Evolutionary conservation across 1,140 invertebrate genomes (phyloP).

Genomic region (Calosoma granatense): DNA sequence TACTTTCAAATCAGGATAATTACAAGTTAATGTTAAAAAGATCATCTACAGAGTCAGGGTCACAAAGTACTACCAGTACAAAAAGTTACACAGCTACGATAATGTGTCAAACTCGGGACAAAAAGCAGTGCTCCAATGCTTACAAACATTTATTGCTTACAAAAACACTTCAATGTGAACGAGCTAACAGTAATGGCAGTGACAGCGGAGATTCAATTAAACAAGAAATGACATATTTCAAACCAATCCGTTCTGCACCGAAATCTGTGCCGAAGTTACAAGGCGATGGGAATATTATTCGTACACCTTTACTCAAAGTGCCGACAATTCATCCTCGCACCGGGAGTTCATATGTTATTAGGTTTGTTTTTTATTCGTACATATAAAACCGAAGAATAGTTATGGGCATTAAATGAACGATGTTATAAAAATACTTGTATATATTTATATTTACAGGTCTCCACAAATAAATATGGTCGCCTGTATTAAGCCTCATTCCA

Average conservation of each 20-base stretch:
- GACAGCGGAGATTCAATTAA: constrained; percentile 46
- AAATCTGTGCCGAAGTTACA: constrained; percentile 10
- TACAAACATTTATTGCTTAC: constrained; percentile 25
- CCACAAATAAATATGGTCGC: background rate
- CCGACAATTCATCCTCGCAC: background rate
- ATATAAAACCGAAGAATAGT: no score
- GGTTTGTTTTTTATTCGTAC: background rate
- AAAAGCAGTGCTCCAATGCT: constrained; percentile 14
- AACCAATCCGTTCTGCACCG: constrained; percentile 44
- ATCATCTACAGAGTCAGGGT: no score
- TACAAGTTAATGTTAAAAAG: no score
- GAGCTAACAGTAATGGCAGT: constrained; percentile 13
- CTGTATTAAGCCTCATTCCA: background rate
- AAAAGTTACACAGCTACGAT: constrained; percentile 22
- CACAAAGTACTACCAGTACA: no score
- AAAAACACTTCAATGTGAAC: constrained; percentile 21
- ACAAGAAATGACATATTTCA: constrained; percentile 48
- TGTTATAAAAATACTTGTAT: background rate
- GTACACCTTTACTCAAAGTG: background rate
- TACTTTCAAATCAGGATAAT: constrained; percentile 41
- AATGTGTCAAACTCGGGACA: background rate
- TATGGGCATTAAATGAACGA: no score
- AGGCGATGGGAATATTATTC: background rate
- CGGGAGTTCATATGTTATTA: background rate
- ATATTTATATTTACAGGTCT: background rate